Base-by-base conservation (phyloP, 2,888 invertebrate species). In the Sialis fuliginosa region DNA sequence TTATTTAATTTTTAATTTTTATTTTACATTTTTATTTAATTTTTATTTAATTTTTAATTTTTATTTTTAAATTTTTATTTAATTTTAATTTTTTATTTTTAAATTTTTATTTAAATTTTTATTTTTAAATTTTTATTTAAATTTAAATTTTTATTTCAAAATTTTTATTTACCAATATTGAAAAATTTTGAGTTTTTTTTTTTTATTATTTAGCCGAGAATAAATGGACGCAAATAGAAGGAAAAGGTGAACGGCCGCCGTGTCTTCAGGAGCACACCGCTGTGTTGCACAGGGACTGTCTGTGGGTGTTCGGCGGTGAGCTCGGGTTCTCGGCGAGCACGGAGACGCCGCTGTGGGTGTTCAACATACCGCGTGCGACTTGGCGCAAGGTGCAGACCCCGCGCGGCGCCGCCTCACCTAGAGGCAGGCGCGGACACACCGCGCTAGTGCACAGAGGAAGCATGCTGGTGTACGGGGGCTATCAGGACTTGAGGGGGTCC, bases 221-320 rank as follows among this genome's bases (percentile, higher is more conserved):
- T 44, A 70, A 67, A 55, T 90, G 89, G 89, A 78, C 82, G 62
- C 75, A 79, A 58, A 61, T 89, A 53, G 73, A 76, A 57, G 75
- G 77, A 7, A 67, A 69, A 42, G 83, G 83, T 1, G 81, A 81
- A 52, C 69, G 74, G 34, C 83, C 88, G 41, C 85, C 86, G 1
- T 77, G 81, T 52, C 73, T 90, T 49, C 89, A 90, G 66, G 89
- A 89, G 61, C 89, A 90, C 69, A 79, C 80, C 7, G 79, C 85
- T 46, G 81, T 88, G n/a, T 75, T 81, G 33, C 79, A 83, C 67
- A 78, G 74, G 59, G 76, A 77, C 56, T 70, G 73, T 53, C 73
- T 90, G 50, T 85, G 86, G 63, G 80, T 90, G 53, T 90, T 90
- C 66, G 91, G 90, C 0, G 91, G 90, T 0, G 87, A 88, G 62